Base-by-base conservation (phyloP, 2,888 invertebrate species). In the Cheilosia impressa region DNA sequence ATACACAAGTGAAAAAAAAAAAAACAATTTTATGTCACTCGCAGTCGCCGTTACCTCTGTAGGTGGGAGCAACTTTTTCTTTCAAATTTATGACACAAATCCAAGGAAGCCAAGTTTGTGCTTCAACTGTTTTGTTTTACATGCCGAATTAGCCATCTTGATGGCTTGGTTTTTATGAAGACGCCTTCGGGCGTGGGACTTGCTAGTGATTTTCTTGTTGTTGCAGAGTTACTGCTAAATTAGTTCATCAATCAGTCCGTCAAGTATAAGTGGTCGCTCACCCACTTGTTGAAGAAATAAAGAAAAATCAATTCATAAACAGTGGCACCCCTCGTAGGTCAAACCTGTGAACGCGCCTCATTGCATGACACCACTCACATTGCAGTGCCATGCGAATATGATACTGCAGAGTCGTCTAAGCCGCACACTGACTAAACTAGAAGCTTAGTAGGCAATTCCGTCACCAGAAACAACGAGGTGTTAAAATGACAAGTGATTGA, bases 401-500 rank as follows among this genome's bases (percentile, higher is more conserved):
- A 19, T 22, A 58, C 34, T 47, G 34, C 38, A 55, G 9, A 6
- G 13, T 60, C 41, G 4, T 43, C 43, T 60, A 24, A 24, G 22
- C 17, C 15, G 17, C 24, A 60, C 22, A 13, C 27, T 24, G 27
- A 41, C 41, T 31, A 52, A 31, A 13, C 66, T 66, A 24, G 17
- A 52, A 52, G 66, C 47, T 65, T 47, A 71, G 31, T 65, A 52
- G 43, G 45, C 50, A 47, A 80, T 75, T 68, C 60, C 34, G 58
- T 73, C 60, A 73, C 31, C 52, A 34, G 43, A 52, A 65, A 73
- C 47, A 66, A 63, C 53, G 45, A 80, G 79, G 79, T 80, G 79
- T 80, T 73, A 62, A 73, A 75, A 62, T 63, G 80, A 68, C 80
- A 68, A 80, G 66, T 57, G 55, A 80, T 47, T 72, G 72, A 43